Evolutionary conservation across 2,113 vertebrate genomes (phyloP).

Genomic region (Otis tarda): DNA sequence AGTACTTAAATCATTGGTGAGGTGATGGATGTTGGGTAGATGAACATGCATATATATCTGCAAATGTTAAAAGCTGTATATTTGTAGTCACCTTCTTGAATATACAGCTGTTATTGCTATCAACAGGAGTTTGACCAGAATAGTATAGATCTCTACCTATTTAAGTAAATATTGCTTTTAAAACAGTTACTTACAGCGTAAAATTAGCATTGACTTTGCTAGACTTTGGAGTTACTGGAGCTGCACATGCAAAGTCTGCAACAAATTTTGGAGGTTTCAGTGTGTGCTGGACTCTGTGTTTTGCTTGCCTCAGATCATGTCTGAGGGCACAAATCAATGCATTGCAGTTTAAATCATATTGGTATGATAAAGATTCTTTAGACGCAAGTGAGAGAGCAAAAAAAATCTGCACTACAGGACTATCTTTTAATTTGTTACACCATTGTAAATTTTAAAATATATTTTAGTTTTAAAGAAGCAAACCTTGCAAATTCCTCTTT

Average conservation of each 20-base stretch:
- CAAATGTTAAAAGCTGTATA: not conserved
- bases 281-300: not conserved
- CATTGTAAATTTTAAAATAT: constrained; percentile 38
- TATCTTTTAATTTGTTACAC: not conserved
- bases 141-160: not conserved
- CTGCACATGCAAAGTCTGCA: not conserved
- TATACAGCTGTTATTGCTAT: not conserved
- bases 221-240: not conserved
- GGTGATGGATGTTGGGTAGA: not conserved
- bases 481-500: constrained; percentile 31
- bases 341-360: not conserved
- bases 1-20: not conserved
- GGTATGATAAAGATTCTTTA: not conserved
- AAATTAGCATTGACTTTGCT: not conserved
- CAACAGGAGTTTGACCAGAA: not conserved
- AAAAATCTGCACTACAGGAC: not conserved
- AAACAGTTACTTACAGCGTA: not conserved
- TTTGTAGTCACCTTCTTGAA: not conserved
- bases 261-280: not conserved
- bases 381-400: not conserved
- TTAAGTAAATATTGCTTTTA: constrained; percentile 4
- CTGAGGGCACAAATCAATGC: constrained; percentile 12
- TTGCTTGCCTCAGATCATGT: not conserved
- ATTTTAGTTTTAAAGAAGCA: constrained; percentile 26
- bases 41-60: not conserved